A percentile compares a stretch with the other conserved stretches of the same genome.
phyloP scores from a whole-genome alignment of 2,113 vertebrate genomes.

The Sceloporus tristichus region DNA sequence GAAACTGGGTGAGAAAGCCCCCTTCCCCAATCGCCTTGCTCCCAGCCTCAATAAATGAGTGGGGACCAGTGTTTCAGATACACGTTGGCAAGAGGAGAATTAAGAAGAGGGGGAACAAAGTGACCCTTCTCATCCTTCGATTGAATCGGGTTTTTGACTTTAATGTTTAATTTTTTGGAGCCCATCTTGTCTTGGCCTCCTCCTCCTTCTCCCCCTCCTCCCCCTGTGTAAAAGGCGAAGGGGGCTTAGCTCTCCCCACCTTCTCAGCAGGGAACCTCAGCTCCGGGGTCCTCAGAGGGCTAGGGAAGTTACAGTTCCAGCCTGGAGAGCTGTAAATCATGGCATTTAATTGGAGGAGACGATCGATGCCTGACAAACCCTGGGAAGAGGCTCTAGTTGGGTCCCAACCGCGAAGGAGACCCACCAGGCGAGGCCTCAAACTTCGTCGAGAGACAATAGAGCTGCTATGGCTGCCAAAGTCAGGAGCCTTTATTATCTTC shows the following conservation, averaged over 20 bases:
- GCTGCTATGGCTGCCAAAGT: not conserved
- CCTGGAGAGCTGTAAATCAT: slow-evolving; percentile 21
- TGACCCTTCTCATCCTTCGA: not conserved
- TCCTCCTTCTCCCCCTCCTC: not conserved
- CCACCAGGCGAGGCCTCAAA: not conserved
- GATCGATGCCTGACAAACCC: slow-evolving; percentile 38
- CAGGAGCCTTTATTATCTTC: not conserved
- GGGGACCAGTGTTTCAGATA: not conserved
- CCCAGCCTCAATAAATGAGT: not conserved
- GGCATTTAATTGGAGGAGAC: slow-evolving; percentile 28
- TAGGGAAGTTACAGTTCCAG: slow-evolving; percentile 31
- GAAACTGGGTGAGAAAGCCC: not conserved
- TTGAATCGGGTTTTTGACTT: not conserved
- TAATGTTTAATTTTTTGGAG: not conserved
- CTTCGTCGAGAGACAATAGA: not conserved
- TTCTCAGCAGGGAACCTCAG: not conserved
- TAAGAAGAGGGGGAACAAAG: not conserved
- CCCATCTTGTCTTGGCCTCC: not conserved
- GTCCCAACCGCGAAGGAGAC: slow-evolving; percentile 13
- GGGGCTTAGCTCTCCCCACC: not conserved
- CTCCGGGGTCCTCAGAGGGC: slow-evolving; percentile 10
- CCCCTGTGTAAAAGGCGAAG: not conserved
- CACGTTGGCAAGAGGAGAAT: not conserved
- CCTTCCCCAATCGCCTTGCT: no score
- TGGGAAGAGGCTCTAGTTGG: not conserved